These are phyloP conservation scores for Lagodon rhomboides DNA, from an alignment of 2,797 vertebrate genomes.

Conservation along the genomic window DNA sequence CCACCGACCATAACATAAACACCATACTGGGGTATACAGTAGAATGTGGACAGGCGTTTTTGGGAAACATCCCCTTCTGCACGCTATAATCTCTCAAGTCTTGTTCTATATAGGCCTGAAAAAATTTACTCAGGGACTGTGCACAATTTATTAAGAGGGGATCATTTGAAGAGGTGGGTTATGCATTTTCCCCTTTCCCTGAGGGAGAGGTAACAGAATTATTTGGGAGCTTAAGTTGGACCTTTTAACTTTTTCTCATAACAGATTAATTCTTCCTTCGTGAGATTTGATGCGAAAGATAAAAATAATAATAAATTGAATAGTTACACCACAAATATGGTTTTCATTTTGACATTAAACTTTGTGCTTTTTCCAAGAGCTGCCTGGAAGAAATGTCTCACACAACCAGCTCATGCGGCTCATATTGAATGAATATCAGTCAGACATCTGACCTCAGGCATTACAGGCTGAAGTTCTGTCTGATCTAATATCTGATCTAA, in stretches of 20 bases:
- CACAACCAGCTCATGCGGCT: background rate
- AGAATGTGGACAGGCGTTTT: background rate
- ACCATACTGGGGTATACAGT: conserved; percentile 37
- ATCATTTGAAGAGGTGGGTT: background rate
- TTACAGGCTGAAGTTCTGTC: background rate
- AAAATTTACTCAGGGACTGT: background rate
- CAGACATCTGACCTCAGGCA: background rate
- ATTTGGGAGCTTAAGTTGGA: no score
- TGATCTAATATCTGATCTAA: background rate
- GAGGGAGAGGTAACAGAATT: background rate
- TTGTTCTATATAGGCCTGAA: background rate
- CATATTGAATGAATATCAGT: no score
- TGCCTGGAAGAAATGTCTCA: background rate
- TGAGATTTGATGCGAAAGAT: background rate
- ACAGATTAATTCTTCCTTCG: background rate
- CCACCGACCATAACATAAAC: conserved; percentile 40
- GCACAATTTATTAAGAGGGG: background rate
- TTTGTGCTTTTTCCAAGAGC: background rate
- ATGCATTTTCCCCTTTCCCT: background rate
- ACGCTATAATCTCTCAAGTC: conserved; percentile 1
- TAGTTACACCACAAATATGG: background rate
- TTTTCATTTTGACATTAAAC: background rate
- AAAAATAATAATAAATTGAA: background rate
- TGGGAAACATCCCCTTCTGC: conserved; percentile 38
- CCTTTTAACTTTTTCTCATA: background rate